Evolutionary conservation across 2,113 vertebrate species (phyloP), one percentile per base, ranked within the genome.

Genomic region (Todiramphus saurophagus): DNA sequence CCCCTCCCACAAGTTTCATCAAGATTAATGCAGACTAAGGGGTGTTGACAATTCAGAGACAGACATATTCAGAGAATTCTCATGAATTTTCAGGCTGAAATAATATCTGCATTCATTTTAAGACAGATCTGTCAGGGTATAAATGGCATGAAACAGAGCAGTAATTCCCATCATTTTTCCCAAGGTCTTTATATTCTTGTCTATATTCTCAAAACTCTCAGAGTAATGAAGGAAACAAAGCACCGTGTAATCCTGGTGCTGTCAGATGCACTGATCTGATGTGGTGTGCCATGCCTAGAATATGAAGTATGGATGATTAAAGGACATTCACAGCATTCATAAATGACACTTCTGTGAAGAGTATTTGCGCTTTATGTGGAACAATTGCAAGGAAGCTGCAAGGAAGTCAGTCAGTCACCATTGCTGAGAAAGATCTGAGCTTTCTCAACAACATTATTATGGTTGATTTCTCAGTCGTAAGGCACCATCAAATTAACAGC

Each of bases 91-190:
- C 31, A 72, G 62, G 23, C 63, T 75, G n/a, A 44, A 89, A 91
- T 69, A 63, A 27, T 48, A 58, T 72, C 67, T 89, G 58, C 43
- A 83, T 91, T 93, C 46, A 83, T 79, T 93, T 93, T n/a, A 70
- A 76, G 62, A 80, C 62, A 76, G 46, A 80, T 78, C 53, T 86
- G 77, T 79, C 63, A 79, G 37, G 41, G 67, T 89, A 12, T 86
- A 88, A 96, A 74, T 93, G 56, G 75, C 83, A 82, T 85, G 80
- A 93, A 89, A 64, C 60, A 75, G 21, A 88, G 33, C 33, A 83
- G 50, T 73, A 88, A 91, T 91, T 91, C 87, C 67, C 67, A n/a
- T 96, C 46, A 77, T 92, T 93, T 91, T 86, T 88, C 72, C 46
- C 58, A 87, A 77, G 69, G 53, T 77, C 79, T 87, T 94, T 67